These are phyloP conservation scores for Belonocnema kinseyi DNA, from an alignment of 1,140 invertebrate species.

Conservation along the genomic window DNA sequence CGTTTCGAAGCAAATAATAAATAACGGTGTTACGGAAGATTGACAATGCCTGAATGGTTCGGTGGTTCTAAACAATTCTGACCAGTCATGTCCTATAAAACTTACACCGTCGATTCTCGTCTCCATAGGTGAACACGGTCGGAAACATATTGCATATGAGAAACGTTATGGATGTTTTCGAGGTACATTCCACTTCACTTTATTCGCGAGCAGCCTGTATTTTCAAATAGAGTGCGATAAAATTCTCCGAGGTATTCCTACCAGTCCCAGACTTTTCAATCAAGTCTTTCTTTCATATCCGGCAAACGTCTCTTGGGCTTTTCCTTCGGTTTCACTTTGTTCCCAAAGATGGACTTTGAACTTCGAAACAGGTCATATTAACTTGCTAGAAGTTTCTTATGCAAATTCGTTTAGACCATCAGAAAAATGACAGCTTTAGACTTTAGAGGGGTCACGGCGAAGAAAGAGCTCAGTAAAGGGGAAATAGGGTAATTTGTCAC, in stretches of 20 bases:
- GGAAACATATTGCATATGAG: slow-evolving; percentile 20
- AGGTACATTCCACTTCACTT: slow-evolving; percentile 8
- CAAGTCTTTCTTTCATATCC: neutral
- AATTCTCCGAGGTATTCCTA: slow-evolving; percentile 14
- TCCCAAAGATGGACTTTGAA: too few relatives aligned
- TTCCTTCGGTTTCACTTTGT: neutral
- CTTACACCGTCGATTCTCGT: slow-evolving; percentile 15
- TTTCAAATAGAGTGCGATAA: slow-evolving; percentile 17
- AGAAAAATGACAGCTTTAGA: too few relatives aligned
- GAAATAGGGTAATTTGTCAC: too few relatives aligned
- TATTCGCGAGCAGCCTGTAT: neutral
- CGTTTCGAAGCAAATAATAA: neutral
- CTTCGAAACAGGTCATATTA: too few relatives aligned
- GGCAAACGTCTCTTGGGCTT: neutral
- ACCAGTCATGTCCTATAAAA: slow-evolving; percentile 30
- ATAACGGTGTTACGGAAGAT: slow-evolving; percentile 10
- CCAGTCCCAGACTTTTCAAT: neutral
- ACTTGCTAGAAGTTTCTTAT: too few relatives aligned
- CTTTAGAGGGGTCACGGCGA: too few relatives aligned
- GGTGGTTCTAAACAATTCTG: slow-evolving; percentile 14
- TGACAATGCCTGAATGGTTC: slow-evolving; percentile 18
- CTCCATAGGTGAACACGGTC: slow-evolving; percentile 3
- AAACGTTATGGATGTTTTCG: slow-evolving; percentile 20
- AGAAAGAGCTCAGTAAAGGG: too few relatives aligned
- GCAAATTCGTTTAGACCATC: too few relatives aligned